phyloP scores from a whole-genome alignment of 2,113 vertebrate genomes.

The Megalops atlanticus region DNA sequence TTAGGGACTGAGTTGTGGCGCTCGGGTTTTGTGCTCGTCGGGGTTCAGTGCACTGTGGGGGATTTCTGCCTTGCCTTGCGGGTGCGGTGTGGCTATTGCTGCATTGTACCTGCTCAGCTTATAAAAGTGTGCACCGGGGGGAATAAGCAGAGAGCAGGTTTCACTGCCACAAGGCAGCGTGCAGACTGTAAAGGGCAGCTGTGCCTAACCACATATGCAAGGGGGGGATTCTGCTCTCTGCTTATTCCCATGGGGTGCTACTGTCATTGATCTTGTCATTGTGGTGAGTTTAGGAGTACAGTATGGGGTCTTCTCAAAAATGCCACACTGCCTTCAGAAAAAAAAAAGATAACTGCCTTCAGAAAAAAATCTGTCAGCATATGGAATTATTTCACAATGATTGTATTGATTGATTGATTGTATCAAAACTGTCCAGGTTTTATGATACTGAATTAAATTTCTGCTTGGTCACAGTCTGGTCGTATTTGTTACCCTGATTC shows the following conservation, averaged over 20 bases:
- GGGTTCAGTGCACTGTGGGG: not conserved
- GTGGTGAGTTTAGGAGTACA: no score
- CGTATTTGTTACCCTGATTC: not conserved
- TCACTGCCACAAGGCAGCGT: no score
- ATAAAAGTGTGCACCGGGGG: not conserved
- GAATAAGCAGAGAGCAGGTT: not conserved
- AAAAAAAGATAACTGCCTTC: not conserved
- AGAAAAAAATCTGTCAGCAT: no score
- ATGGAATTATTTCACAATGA: no score
- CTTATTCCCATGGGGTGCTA: not conserved
- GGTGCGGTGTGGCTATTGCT: not conserved
- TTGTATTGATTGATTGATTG: no score
- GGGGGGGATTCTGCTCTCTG: not conserved
- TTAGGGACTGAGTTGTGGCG: no score
- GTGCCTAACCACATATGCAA: not conserved
- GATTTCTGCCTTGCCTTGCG: not conserved
- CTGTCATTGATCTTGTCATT: no score
- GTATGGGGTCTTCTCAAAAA: no score
- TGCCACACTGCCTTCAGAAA: no score
- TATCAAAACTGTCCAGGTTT: not conserved
- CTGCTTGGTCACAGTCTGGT: not conserved
- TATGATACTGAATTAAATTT: not conserved
- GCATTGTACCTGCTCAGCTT: not conserved
- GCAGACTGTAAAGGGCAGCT: not conserved
- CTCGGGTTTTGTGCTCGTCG: not conserved